phyloP scores from a whole-genome alignment of 2,888 invertebrate genomes.

The Campoplex capitator region DNA sequence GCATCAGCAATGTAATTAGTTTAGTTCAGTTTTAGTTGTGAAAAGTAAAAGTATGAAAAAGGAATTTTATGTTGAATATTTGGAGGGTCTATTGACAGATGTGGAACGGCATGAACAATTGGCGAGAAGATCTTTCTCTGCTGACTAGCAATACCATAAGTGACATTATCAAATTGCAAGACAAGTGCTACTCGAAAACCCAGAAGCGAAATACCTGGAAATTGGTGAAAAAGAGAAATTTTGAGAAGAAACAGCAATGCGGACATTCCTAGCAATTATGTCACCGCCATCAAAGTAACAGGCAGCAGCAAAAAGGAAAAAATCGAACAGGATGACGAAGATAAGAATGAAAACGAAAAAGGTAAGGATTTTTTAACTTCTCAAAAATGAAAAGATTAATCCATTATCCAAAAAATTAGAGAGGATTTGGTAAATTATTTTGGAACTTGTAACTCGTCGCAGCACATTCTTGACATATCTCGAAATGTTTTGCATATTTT shows the following conservation, averaged over 20 bases:
- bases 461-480: too few relatives aligned
- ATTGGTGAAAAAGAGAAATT: constrained; percentile 78
- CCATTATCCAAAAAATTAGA: too few relatives aligned
- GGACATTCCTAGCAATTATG: constrained; percentile 88
- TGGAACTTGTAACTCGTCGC: too few relatives aligned
- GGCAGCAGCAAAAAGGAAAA: constrained; percentile 86
- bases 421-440: too few relatives aligned
- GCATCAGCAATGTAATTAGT: too few relatives aligned
- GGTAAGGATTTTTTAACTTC: constrained; percentile 9
- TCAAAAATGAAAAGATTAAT: too few relatives aligned
- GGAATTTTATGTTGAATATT: constrained; percentile 96
- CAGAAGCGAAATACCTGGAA: constrained; percentile 83
- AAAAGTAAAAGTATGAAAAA: constrained; percentile 86
- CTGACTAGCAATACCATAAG: constrained; percentile 76
- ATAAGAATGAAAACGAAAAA: constrained; percentile 62
- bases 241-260: constrained; percentile 85
- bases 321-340: constrained; percentile 85
- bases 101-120: constrained; percentile 91
- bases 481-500: background rate
- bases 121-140: constrained; percentile 72
- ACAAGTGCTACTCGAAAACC: constrained; percentile 83
- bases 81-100: constrained; percentile 93
- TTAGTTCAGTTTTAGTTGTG: too few relatives aligned
- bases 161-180: constrained; percentile 83
- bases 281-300: constrained; percentile 95